A percentile compares a stretch with the other conserved stretches of the same genome.
These are phyloP conservation scores for Scolopax bukidnonensis DNA, from an alignment of 2,797 vertebrate genomes.

Conservation along the genomic window DNA sequence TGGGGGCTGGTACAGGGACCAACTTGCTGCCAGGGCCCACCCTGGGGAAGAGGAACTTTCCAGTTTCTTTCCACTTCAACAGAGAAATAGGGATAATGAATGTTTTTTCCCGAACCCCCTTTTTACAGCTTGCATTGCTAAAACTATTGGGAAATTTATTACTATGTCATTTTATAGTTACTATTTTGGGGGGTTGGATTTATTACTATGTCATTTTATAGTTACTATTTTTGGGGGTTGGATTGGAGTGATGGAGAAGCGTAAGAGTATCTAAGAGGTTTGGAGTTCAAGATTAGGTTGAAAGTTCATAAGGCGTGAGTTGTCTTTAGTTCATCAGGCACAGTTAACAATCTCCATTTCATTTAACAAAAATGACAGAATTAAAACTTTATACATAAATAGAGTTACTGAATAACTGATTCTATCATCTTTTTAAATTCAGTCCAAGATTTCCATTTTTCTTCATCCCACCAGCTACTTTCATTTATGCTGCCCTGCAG, in stretches of 20 bases:
- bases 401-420: background rate
- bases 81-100: background rate
- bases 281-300: background rate
- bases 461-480: background rate
- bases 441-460: background rate
- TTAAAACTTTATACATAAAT: background rate
- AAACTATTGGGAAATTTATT: background rate
- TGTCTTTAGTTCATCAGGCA: background rate
- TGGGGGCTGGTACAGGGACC: background rate
- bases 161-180: background rate
- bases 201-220: background rate
- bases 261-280: background rate
- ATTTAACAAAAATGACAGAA: background rate
- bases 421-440: background rate
- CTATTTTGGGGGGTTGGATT: no score
- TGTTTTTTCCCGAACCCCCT: background rate
- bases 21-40: background rate
- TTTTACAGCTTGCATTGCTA: background rate
- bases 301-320: background rate
- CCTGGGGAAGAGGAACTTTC: background rate
- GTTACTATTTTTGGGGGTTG: background rate
- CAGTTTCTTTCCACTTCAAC: background rate
- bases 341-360: background rate
- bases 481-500: background rate
- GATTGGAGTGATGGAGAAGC: background rate